A percentile compares a stretch with the other conserved stretches of the same genome.
phyloP scores from a whole-genome alignment of 64 coral and sea anemone species.

The Montipora cactus region DNA sequence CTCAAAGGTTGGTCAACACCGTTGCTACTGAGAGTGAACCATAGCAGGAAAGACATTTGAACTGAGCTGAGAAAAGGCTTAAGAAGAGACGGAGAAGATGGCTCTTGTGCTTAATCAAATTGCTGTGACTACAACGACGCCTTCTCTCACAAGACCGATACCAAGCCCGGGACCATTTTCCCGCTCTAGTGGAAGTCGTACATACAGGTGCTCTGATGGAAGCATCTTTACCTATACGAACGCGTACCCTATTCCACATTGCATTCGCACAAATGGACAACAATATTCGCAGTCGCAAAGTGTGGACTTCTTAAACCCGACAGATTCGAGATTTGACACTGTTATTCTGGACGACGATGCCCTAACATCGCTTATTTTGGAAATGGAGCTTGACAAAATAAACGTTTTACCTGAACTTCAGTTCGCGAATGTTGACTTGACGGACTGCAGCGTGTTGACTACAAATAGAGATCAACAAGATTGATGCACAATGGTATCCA shows the following conservation, averaged over 20 bases:
- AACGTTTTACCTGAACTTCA: constrained; percentile 46
- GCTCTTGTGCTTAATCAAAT: constrained; percentile 32
- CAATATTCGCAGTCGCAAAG: background rate
- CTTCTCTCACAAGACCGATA: constrained; percentile 41
- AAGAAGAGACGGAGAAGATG: background rate
- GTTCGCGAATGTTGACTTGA: constrained; percentile 26
- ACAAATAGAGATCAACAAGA: background rate
- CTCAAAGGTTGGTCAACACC: constrained; percentile 12
- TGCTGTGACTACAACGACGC: constrained; percentile 28
- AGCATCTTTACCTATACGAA: constrained; percentile 40
- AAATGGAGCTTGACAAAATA: constrained; percentile 44
- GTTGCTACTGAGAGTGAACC: background rate
- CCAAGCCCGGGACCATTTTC: constrained; percentile 38
- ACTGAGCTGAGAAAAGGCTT: background rate
- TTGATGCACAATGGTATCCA: background rate
- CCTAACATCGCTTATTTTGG: constrained; percentile 29
- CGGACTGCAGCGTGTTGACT: background rate
- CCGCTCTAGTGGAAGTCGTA: background rate
- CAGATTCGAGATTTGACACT: background rate
- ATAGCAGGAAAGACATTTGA: background rate
- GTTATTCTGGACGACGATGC: constrained; percentile 40
- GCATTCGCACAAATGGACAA: constrained; percentile 10
- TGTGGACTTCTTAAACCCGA: background rate
- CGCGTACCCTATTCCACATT: constrained; percentile 44
- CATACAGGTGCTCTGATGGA: constrained; percentile 26